Percentiles rank a stretch among this genome's conserved stretches.
phyloP scores from a whole-genome alignment of 2,888 invertebrate genomes.

The Limulus polyphemus region DNA sequence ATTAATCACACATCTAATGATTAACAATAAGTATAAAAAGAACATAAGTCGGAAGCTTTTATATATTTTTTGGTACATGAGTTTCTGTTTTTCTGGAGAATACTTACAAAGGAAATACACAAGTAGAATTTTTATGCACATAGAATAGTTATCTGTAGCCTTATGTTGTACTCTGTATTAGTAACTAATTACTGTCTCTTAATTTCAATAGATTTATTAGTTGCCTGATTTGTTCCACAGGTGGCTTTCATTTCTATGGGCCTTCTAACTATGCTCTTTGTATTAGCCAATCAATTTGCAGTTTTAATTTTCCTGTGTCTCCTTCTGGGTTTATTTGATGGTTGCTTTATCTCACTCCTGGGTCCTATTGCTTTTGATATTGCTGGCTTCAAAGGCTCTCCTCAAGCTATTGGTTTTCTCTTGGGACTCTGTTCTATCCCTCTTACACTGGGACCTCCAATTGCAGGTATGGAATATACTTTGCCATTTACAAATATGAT shows the following conservation, averaged over 20 bases:
- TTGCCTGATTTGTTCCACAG: conserved; percentile 29
- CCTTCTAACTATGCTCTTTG: conserved; percentile 57
- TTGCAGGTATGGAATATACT: conserved; percentile 51
- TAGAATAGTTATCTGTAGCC: too few species aligned
- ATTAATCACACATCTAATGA: too few species aligned
- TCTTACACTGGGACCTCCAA: conserved; percentile 68
- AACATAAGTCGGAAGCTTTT: too few species aligned
- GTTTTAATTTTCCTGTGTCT: conserved; percentile 57
- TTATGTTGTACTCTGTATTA: too few species aligned
- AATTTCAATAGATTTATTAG: too few species aligned
- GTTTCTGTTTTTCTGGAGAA: too few species aligned
- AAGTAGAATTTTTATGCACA: too few species aligned
- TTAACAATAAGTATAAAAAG: too few species aligned
- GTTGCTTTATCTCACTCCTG: conserved; percentile 77
- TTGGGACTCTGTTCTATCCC: conserved; percentile 75
- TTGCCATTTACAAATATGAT: too few species aligned
- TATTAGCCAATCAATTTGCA: conserved; percentile 52
- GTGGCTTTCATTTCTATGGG: conserved; percentile 68
- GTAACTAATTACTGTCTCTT: too few species aligned
- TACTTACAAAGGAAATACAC: too few species aligned
- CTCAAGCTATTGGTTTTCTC: conserved; percentile 82
- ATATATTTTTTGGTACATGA: too few species aligned
- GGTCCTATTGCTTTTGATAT: conserved; percentile 86
- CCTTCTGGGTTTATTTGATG: conserved; percentile 79
- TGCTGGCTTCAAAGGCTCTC: conserved; percentile 65